These are phyloP conservation scores for Muntiacus muntjak DNA, from an alignment of 2,113 vertebrate genomes.

Conservation along the genomic window DNA sequence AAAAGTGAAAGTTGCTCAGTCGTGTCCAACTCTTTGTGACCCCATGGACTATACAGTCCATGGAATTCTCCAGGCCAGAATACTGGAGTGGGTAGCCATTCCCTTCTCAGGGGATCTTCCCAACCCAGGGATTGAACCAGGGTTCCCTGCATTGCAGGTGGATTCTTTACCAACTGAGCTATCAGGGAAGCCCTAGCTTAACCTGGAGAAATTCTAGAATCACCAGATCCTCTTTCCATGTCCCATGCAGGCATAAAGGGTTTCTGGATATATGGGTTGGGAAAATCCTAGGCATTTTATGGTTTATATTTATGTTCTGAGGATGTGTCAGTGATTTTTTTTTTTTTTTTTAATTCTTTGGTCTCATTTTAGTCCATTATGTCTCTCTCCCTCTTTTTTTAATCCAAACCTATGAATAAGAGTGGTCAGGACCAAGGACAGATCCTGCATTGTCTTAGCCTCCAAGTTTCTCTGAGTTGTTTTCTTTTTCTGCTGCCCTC, in stretches of 20 bases:
- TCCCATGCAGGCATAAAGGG: neutral
- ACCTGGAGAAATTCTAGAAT: neutral
- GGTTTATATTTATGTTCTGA: neutral
- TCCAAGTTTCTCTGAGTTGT: neutral
- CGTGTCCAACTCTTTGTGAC: neutral
- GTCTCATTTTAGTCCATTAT: neutral
- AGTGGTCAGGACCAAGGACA: conserved; percentile 41
- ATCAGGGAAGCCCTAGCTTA: neutral
- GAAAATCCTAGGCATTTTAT: neutral
- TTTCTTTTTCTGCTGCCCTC: neutral
- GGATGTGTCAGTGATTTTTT: neutral
- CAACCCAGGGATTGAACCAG: neutral
- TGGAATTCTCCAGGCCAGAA: neutral
- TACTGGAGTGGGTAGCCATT: neutral
- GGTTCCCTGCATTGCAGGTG: neutral
- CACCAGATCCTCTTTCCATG: neutral
- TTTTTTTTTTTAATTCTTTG: neutral
- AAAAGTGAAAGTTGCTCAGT: neutral
- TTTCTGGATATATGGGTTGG: neutral
- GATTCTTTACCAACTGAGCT: neutral
- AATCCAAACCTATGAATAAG: neutral
- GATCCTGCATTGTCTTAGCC: neutral
- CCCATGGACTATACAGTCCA: neutral
- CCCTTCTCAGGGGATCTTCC: neutral
- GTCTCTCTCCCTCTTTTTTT: neutral